phyloP scores from a whole-genome alignment of 1,140 invertebrate species.

The Diuraphis noxia region DNA sequence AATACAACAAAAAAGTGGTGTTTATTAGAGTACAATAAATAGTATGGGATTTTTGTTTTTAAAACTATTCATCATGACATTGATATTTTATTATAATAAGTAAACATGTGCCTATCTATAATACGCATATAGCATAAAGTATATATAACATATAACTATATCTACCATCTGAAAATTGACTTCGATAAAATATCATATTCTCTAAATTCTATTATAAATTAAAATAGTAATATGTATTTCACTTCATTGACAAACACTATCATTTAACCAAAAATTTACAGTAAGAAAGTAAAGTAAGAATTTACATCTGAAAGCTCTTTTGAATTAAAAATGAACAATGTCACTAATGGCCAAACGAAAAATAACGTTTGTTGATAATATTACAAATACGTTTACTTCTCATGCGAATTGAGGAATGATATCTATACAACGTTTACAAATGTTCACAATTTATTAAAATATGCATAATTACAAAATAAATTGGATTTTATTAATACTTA shows the following conservation, averaged over 20 bases:
- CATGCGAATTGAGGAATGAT: not conserved
- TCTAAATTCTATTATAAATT: not conserved
- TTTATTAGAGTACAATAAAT: not conserved
- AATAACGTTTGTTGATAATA: not conserved
- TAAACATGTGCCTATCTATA: not conserved
- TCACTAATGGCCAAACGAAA: not conserved
- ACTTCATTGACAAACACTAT: too few relatives aligned
- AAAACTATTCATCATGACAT: too few relatives aligned
- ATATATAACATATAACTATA: not conserved
- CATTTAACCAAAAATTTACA: too few relatives aligned
- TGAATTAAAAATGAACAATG: not conserved
- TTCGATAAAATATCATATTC: not conserved
- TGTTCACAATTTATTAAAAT: not conserved
- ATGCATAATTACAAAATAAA: not conserved
- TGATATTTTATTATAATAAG: not conserved
- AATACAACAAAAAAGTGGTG: not conserved
- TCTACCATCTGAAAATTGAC: not conserved
- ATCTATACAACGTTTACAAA: not conserved
- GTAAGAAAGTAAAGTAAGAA: too few relatives aligned
- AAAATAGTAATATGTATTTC: not conserved
- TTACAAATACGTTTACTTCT: not conserved
- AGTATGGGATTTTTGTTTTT: too few relatives aligned
- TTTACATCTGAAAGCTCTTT: not conserved
- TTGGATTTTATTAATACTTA: not conserved
- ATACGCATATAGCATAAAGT: not conserved